Conservation (phyloP, 1,140 invertebrate genomes). For the Cotesia glomerata region DNA sequence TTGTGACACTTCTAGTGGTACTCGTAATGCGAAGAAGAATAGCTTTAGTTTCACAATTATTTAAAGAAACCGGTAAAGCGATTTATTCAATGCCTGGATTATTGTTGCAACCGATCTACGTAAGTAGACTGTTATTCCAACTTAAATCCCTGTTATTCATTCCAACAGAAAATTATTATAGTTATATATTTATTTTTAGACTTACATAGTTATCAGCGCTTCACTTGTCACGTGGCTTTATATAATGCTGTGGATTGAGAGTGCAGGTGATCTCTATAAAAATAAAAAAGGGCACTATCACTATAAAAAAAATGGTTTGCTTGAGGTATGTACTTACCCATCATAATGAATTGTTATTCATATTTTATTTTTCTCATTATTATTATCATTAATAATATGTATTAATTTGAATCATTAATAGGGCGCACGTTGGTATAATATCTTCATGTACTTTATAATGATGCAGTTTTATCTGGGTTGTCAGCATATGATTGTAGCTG, state of each 20-base stretch:
- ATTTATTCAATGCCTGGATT: conserved; percentile 73
- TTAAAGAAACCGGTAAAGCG: conserved; percentile 79
- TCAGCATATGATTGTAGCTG: conserved; percentile 79
- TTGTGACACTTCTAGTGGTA: conserved; percentile 72
- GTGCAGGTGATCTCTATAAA: conserved; percentile 65
- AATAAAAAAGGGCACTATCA: conserved; percentile 57
- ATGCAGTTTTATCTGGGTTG: conserved; percentile 77
- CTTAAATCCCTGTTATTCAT: not conserved
- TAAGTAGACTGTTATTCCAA: conserved; percentile 53
- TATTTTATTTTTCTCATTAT: too few relatives aligned
- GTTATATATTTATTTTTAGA: conserved; percentile 61
- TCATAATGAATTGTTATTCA: not conserved
- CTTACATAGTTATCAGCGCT: conserved; percentile 67
- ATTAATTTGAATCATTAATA: conserved; percentile 43
- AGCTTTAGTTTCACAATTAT: conserved; percentile 72
- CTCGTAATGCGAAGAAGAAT: conserved; percentile 78
- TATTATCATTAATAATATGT: too few relatives aligned
- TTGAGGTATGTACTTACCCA: conserved; percentile 56
- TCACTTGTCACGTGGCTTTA: conserved; percentile 69
- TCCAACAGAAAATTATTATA: not conserved
- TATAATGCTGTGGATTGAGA: conserved; percentile 69
- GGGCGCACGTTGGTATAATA: conserved; percentile 71
- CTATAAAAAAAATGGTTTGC: conserved; percentile 64
- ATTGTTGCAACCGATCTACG: conserved; percentile 77
- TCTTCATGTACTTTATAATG: conserved; percentile 77